A percentile compares a stretch with the other conserved stretches of the same genome.
Conservation (phyloP, 1,140 invertebrate species). For the Zaprionus ghesquierei region DNA sequence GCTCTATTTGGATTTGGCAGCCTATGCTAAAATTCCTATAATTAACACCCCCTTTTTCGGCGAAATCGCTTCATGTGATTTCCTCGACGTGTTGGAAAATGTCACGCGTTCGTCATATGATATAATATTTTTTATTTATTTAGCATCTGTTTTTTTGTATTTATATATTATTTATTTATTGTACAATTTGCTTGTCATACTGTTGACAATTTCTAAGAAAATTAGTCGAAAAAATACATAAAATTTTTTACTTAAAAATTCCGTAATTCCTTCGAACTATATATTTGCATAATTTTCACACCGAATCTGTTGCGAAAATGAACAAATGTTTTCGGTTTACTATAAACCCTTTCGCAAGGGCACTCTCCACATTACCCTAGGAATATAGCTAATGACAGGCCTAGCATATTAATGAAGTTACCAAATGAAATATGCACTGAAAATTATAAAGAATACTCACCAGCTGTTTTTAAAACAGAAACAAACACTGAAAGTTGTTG, state of each 20-base stretch:
- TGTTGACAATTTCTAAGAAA: too few species aligned
- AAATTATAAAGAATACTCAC: slow-evolving; percentile 30
- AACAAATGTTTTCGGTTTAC: neutral
- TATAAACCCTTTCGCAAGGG: neutral
- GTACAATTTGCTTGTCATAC: neutral
- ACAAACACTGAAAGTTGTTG: slow-evolving; percentile 22
- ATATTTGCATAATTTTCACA: too few species aligned
- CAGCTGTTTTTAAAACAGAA: slow-evolving; percentile 52
- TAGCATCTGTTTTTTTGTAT: too few species aligned
- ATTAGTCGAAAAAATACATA: too few species aligned
- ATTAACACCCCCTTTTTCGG: neutral
- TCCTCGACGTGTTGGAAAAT: neutral
- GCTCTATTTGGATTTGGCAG: neutral
- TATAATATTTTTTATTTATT: slow-evolving; percentile 14
- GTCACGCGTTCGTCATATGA: slow-evolving; percentile 30
- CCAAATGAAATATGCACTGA: slow-evolving; percentile 19
- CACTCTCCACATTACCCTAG: neutral
- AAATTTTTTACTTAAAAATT: too few species aligned
- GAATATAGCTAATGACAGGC: slow-evolving; percentile 6
- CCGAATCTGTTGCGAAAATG: neutral
- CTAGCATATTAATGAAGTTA: neutral
- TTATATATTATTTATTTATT: neutral
- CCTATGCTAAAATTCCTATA: neutral
- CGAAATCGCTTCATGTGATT: neutral
- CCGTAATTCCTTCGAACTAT: too few species aligned